Percentiles rank a stretch among this genome's conserved stretches.
Evolutionary conservation across 2,888 invertebrate genomes (phyloP).

Genomic region (Platynereis dumerilii): DNA sequence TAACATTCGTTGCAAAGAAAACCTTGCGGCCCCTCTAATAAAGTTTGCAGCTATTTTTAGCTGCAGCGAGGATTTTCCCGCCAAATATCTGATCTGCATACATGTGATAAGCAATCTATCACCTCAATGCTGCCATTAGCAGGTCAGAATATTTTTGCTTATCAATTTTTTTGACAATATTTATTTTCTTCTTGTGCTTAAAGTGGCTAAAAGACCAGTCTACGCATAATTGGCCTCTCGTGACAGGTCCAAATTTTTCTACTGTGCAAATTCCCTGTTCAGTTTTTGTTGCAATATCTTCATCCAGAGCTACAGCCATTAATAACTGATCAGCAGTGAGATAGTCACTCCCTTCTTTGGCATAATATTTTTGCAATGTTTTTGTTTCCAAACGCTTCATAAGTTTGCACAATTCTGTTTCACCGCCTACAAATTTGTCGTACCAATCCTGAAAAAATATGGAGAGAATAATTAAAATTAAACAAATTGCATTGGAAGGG

Average conservation of each 20-base stretch:
- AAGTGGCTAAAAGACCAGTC: slow-evolving; percentile 15
- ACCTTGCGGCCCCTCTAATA: no score
- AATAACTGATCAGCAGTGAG: slow-evolving; percentile 24
- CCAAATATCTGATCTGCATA: no score
- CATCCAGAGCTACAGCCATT: slow-evolving; percentile 14
- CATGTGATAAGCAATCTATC: no score
- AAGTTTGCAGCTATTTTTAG: no score
- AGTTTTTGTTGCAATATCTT: neutral
- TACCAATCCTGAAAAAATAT: slow-evolving; percentile 22
- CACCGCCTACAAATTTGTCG: slow-evolving; percentile 14
- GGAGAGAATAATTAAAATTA: neutral
- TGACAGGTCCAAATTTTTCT: neutral
- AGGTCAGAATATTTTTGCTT: neutral
- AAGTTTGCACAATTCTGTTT: slow-evolving; percentile 9
- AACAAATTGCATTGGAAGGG: neutral
- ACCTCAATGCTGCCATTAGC: slow-evolving; percentile 11
- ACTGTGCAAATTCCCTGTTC: neutral
- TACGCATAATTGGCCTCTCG: slow-evolving; percentile 13
- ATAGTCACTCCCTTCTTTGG: neutral
- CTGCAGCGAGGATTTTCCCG: no score
- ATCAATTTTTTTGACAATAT: slow-evolving; percentile 10
- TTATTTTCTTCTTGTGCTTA: slow-evolving; percentile 3
- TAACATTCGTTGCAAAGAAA: no score
- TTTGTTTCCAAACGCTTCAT: slow-evolving; percentile 18
- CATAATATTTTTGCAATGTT: neutral